These are phyloP conservation scores for Lanistes nyassanus DNA, from an alignment of 1,140 invertebrate genomes.

Conservation along the genomic window DNA sequence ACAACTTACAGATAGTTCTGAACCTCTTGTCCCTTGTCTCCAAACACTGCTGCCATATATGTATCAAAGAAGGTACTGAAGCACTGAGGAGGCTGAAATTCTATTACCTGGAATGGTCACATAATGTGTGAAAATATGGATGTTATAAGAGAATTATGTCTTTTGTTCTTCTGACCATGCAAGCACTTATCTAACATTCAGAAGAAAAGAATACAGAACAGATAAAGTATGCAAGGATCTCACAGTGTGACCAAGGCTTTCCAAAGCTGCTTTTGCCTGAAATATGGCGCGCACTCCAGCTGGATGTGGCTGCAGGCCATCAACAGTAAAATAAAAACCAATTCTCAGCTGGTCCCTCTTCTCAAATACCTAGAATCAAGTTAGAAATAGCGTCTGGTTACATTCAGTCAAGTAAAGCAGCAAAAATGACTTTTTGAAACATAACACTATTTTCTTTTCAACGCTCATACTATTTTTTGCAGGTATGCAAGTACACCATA, in stretches of 20 bases:
- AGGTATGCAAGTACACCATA: no score
- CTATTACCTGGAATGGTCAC: constrained; percentile 18
- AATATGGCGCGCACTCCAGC: constrained; percentile 46
- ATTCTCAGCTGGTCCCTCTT: constrained; percentile 33
- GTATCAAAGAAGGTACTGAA: neutral
- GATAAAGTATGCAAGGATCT: constrained; percentile 9
- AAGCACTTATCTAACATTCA: neutral
- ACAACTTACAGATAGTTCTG: constrained; percentile 21
- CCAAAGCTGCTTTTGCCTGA: constrained; percentile 42
- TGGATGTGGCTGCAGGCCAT: constrained; percentile 36
- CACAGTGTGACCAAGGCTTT: constrained; percentile 48
- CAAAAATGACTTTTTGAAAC: neutral
- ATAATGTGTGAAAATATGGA: neutral
- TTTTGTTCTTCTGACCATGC: neutral
- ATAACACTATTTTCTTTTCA: no score
- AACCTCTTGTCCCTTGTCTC: constrained; percentile 1
- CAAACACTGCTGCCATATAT: constrained; percentile 12
- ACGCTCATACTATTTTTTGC: no score
- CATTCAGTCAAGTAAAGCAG: neutral
- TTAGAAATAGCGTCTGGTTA: no score
- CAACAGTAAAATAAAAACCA: constrained; percentile 44
- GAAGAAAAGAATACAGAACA: neutral
- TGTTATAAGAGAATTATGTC: neutral
- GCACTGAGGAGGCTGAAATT: constrained; percentile 25
- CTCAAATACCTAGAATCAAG: constrained; percentile 36